Conservation (phyloP, 1,140 invertebrate species). For the Drosophila asahinai region DNA sequence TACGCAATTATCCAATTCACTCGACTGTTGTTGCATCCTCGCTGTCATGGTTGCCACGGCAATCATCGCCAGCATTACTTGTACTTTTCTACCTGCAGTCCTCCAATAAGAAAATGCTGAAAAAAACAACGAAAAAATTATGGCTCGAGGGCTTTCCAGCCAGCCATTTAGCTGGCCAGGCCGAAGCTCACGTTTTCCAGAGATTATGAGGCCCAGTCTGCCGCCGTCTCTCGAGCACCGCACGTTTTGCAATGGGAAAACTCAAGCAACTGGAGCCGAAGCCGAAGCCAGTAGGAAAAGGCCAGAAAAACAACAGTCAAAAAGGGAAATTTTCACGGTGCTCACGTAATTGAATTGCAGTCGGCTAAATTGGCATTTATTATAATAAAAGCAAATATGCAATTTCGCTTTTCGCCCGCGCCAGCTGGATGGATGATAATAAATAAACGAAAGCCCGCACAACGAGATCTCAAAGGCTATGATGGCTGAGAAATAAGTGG, state of each 20-base stretch:
- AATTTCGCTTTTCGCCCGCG: conserved; percentile 66
- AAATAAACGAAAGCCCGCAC: conserved; percentile 34
- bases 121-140: conserved; percentile 40
- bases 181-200: conserved; percentile 69
- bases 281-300: conserved; percentile 37
- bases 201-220: conserved; percentile 68
- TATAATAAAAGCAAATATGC: conserved; percentile 84
- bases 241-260: conserved; percentile 66
- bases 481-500: conserved; percentile 20
- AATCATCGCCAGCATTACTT: conserved; percentile 42
- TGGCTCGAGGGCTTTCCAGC: conserved; percentile 52
- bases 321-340: conserved; percentile 79
- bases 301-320: conserved; percentile 36
- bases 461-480: conserved; percentile 15
- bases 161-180: conserved; percentile 38
- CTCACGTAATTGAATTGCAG: conserved; percentile 83
- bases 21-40: conserved; percentile 58
- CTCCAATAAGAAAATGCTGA: conserved; percentile 10
- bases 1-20: conserved; percentile 77
- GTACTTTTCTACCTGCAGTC: conserved; percentile 19
- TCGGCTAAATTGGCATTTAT: conserved; percentile 82
- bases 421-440: conserved; percentile 15
- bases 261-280: not conserved
- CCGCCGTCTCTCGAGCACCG: conserved; percentile 25
- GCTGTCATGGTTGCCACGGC: conserved; percentile 35